Evolutionary conservation across 2,888 invertebrate species (phyloP).

Genomic region (Spilosoma lubricipeda): DNA sequence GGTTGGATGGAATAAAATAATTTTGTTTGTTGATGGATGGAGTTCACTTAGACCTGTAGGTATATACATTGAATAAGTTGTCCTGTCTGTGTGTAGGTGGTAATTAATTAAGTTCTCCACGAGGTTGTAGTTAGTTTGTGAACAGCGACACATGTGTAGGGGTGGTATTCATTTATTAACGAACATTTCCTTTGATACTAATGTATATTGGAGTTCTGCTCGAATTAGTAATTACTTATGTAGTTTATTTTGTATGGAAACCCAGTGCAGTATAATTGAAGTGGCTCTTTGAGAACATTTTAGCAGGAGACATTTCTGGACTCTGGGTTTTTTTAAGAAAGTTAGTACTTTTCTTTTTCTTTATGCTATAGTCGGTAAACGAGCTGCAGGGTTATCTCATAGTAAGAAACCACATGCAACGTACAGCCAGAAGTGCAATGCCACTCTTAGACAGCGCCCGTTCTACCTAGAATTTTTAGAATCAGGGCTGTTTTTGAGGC

Average conservation of each 20-base stretch:
- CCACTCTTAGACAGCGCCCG: no score
- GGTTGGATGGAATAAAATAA: conserved; percentile 24
- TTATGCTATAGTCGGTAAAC: not conserved
- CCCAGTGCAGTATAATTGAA: not conserved
- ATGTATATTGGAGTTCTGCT: not conserved
- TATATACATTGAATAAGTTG: not conserved
- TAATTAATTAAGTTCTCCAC: conserved; percentile 1
- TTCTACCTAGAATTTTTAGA: no score
- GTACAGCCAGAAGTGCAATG: no score
- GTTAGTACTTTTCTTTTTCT: not conserved
- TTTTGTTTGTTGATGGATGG: conserved; percentile 4
- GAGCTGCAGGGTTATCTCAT: not conserved
- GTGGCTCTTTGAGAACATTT: not conserved
- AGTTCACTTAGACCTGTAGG: not conserved
- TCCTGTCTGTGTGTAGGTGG: not conserved
- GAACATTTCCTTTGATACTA: not conserved
- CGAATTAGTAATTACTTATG: not conserved
- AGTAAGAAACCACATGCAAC: no score
- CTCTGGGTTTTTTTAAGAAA: not conserved
- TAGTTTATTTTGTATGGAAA: not conserved
- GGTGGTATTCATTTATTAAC: conserved; percentile 1
- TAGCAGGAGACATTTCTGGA: no score
- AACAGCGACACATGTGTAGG: not conserved
- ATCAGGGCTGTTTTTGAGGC: no score
- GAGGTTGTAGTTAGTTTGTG: not conserved